These are phyloP conservation scores for Trichonephila clavata DNA, from an alignment of 1,140 invertebrate genomes.

Conservation along the genomic window DNA sequence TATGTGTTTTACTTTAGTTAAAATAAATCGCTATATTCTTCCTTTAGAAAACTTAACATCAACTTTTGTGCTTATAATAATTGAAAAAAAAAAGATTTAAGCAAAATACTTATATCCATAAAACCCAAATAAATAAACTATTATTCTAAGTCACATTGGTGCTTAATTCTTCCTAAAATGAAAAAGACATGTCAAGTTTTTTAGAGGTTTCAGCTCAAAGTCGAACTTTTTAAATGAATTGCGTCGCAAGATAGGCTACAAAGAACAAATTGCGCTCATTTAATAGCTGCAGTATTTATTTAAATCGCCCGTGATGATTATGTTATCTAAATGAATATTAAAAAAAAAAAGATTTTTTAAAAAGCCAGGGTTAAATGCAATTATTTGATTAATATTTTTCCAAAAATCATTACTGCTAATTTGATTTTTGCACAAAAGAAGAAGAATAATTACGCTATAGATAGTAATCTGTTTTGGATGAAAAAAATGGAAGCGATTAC, in stretches of 20 bases:
- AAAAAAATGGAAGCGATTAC: conserved; percentile 16
- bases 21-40: too few species aligned
- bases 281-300: not conserved
- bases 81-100: too few species aligned
- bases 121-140: too few species aligned
- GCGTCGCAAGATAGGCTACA: not conserved
- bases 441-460: conserved; percentile 9
- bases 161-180: not conserved
- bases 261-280: not conserved
- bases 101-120: too few species aligned
- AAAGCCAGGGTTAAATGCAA: conserved; percentile 9
- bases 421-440: conserved; percentile 1
- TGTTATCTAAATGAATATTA: not conserved
- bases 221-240: conserved; percentile 22
- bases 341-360: not conserved
- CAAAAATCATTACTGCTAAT: conserved; percentile 34
- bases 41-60: too few species aligned
- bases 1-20: too few species aligned
- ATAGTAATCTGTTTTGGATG: not conserved
- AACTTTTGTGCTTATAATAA: too few species aligned
- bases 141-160: not conserved
- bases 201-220: not conserved
- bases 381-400: conserved; percentile 37
- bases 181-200: not conserved
- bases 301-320: conserved; percentile 6